These are phyloP conservation scores for Ligdia adustata DNA, from an alignment of 2,888 invertebrate species.

Conservation along the genomic window DNA sequence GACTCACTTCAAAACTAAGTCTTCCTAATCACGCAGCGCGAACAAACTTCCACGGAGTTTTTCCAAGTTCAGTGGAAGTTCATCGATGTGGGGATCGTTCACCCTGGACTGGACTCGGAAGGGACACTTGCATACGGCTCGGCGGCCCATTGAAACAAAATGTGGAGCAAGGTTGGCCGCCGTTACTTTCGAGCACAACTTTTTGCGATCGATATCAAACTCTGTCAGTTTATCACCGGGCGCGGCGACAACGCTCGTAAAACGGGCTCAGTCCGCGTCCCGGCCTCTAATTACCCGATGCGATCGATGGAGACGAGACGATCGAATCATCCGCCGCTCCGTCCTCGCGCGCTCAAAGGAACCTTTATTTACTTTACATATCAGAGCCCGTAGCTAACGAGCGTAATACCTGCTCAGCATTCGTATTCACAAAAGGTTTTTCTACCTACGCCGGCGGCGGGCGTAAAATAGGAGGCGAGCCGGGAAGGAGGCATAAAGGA, in stretches of 20 bases:
- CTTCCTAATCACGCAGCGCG: constrained; percentile 83
- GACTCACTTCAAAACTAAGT: constrained; percentile 83
- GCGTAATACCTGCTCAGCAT: constrained; percentile 80
- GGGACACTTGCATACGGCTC: constrained; percentile 82
- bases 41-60: constrained; percentile 77
- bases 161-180: constrained; percentile 81
- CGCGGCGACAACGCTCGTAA: constrained; percentile 61
- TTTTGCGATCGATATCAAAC: constrained; percentile 78
- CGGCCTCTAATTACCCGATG: constrained; percentile 33
- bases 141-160: constrained; percentile 76
- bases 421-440: constrained; percentile 83
- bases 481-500: constrained; percentile 81
- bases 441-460: constrained; percentile 77
- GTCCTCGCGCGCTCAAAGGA: constrained; percentile 43
- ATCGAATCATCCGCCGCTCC: constrained; percentile 32
- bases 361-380: constrained; percentile 81
- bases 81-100: constrained; percentile 82
- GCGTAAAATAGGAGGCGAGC: constrained; percentile 81
- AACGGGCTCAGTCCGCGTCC: constrained; percentile 33
- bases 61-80: constrained; percentile 81
- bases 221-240: constrained; percentile 76
- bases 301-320: constrained; percentile 9
- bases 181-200: constrained; percentile 79
- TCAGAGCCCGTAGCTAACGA: constrained; percentile 77
- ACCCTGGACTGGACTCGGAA: constrained; percentile 68